These are phyloP conservation scores for Pterocles gutturalis DNA, from an alignment of 2,113 vertebrate species.

Conservation along the genomic window DNA sequence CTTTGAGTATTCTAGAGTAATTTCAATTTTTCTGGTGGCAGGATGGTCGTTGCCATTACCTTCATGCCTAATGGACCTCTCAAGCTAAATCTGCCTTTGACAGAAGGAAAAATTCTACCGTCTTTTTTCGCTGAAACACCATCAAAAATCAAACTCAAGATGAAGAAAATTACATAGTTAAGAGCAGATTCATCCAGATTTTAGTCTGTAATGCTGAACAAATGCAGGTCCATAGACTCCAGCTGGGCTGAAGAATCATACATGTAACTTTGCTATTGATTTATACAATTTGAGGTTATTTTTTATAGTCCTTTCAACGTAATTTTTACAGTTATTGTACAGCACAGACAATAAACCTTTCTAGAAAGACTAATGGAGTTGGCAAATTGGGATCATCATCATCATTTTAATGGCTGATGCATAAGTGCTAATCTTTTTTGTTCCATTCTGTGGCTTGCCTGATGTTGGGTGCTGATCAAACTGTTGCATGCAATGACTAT, in stretches of 20 bases:
- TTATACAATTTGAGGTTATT: neutral
- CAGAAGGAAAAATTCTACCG: neutral
- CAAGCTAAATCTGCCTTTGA: neutral
- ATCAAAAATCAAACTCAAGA: neutral
- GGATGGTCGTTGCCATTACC: neutral
- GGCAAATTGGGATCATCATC: slow-evolving; percentile 8
- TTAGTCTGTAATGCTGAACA: neutral
- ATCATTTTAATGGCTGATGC: slow-evolving; percentile 13
- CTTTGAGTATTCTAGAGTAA: neutral
- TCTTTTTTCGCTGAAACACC: neutral
- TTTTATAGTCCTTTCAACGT: neutral
- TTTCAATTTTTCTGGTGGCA: neutral
- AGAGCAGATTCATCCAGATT: neutral
- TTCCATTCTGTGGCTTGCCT: neutral
- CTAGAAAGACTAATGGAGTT: slow-evolving; percentile 16
- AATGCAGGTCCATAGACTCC: neutral
- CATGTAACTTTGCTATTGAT: neutral
- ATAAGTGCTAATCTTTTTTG: neutral
- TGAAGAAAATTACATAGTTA: neutral
- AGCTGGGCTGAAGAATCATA: neutral
- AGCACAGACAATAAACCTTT: slow-evolving; percentile 24
- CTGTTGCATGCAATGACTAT: neutral
- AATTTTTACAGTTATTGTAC: slow-evolving; percentile 1
- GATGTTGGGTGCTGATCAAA: neutral
- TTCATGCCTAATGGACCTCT: neutral